Base-by-base conservation (phyloP, 2,113 vertebrate genomes). In the Brevimyrus niger region DNA sequence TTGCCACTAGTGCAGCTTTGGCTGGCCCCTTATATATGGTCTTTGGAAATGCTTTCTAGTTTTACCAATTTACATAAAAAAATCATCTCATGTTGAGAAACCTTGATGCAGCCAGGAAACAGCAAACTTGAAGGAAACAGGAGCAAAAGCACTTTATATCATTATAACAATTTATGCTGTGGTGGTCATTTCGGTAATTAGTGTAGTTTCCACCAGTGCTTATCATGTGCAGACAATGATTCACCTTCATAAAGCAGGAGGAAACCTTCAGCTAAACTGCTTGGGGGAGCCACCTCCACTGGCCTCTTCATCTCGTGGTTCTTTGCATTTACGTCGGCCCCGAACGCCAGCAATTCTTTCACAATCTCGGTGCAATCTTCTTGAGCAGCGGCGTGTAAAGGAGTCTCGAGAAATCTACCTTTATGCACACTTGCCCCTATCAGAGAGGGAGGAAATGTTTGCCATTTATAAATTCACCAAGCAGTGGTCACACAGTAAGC, bases 351-450 rank as follows among this genome's bases (percentile, higher is more conserved):
- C 91, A 99, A 95, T 86, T 98, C 93, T 90, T 94, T 97, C 89
- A 98, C 93, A 0, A 97, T 95, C 35, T 97, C 97, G 1, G 94
- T 92, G 91, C 95, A 97, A 93, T 97, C 94, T 89, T 96, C 96
- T 73, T 97, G 96, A 89, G 97, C 97, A 35, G 98, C 98, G 7
- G 96, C 97, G 2, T 99, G 98, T 50, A 99, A 91, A 0, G 98
- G 98, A 0, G 97, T 99, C 53, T 99, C 98, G 95, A 97, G 89
- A 65, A 95, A 94, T 91, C 94, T 97, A 89, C 98, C 98, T 92
- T 97, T 98, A 92, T 98, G 98, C 19, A 99, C 97, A 7, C 97
- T 96, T 91, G 97, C 98, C 88, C 98, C 98, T 99, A 83, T 1
- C 35, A 1, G 17, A 7, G 51, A 51, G 3, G 38, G 44, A n/a